Evolutionary conservation across 2,797 vertebrate species (phyloP).

Genomic region (Apogon talboti): DNA sequence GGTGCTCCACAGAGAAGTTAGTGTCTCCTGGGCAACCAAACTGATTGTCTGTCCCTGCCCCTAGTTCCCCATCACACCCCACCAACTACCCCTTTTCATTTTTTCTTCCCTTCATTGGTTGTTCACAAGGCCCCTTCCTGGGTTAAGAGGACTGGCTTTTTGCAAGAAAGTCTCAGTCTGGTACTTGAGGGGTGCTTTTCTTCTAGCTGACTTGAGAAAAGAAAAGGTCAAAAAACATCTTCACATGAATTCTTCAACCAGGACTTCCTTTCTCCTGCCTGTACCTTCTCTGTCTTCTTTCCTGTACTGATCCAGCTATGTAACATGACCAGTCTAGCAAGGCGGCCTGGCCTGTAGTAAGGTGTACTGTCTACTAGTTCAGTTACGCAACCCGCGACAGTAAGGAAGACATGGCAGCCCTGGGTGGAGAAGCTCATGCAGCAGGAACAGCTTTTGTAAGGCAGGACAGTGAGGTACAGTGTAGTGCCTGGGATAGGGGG

Average conservation of each 20-base stretch:
- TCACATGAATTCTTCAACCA: constrained; percentile 49
- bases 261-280: constrained; percentile 51
- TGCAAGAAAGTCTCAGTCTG: constrained; percentile 71
- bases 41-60: constrained; percentile 83
- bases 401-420: constrained; percentile 52
- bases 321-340: constrained; percentile 48
- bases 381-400: constrained; percentile 35
- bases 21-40: constrained; percentile 86
- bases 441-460: constrained; percentile 71
- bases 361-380: constrained; percentile 30
- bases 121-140: constrained; percentile 75
- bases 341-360: constrained; percentile 41
- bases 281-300: constrained; percentile 46
- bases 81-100: constrained; percentile 75
- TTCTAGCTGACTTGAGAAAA: constrained; percentile 52
- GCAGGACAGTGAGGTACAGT: constrained; percentile 82
- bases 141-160: constrained; percentile 69
- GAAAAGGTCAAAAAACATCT: constrained; percentile 58
- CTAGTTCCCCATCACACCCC: constrained; percentile 79
- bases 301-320: constrained; percentile 40
- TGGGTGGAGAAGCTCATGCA: constrained; percentile 55
- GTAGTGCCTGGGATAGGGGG: constrained; percentile 72
- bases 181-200: constrained; percentile 66
- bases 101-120: constrained; percentile 72
- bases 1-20: constrained; percentile 80